These are phyloP conservation scores for Archaeoteleia sp. DNA, from an alignment of 2,888 invertebrate genomes.

Conservation along the genomic window DNA sequence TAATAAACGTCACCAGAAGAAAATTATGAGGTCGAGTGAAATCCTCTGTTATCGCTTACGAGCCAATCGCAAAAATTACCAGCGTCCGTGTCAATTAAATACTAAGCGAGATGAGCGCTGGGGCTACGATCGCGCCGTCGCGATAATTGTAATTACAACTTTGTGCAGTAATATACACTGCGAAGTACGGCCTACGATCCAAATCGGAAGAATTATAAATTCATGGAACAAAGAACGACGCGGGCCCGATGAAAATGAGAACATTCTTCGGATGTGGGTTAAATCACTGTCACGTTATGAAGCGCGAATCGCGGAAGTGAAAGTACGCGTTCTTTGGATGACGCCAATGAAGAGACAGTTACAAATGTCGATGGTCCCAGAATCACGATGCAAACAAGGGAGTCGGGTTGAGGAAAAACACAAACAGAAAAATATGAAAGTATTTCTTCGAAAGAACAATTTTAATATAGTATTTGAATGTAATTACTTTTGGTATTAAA, in stretches of 20 bases:
- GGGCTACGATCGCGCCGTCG: constrained; percentile 13
- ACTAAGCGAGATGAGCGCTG: constrained; percentile 29
- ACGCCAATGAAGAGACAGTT: constrained; percentile 49
- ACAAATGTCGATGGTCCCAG: constrained; percentile 41
- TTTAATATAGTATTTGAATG: too few relatives aligned
- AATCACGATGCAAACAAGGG: constrained; percentile 33
- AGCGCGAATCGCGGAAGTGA: constrained; percentile 53
- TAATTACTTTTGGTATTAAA: too few relatives aligned
- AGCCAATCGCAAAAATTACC: constrained; percentile 32
- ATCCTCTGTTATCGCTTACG: constrained; percentile 32
- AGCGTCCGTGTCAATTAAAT: constrained; percentile 44
- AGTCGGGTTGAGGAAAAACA: not conserved
- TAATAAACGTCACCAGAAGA: constrained; percentile 37
- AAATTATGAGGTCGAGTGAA: constrained; percentile 47
- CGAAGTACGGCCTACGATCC: constrained; percentile 20
- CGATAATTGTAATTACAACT: constrained; percentile 47
- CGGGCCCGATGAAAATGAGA: constrained; percentile 41
- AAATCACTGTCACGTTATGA: constrained; percentile 53
- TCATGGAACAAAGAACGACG: constrained; percentile 23
- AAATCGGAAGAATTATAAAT: constrained; percentile 18
- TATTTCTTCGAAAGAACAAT: too few relatives aligned
- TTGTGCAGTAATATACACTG: constrained; percentile 27
- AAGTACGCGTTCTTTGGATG: constrained; percentile 47
- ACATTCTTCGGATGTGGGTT: constrained; percentile 46
- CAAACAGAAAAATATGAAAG: too few relatives aligned